Evolutionary conservation across 2,888 invertebrate species (phyloP).

Genomic region (Epirrhoe alternata): DNA sequence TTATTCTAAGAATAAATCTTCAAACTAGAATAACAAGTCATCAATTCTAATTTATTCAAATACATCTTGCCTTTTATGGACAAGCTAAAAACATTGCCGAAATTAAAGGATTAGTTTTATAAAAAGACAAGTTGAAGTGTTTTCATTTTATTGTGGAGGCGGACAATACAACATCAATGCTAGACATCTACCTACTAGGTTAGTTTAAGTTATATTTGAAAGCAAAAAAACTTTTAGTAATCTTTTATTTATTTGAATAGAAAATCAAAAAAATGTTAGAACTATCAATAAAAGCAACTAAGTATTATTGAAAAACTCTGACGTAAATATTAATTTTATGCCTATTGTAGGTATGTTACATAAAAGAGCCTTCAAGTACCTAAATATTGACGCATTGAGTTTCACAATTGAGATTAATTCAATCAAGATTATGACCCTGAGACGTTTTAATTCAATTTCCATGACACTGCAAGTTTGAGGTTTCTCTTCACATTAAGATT

Average conservation of each 20-base stretch:
- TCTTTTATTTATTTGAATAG: too few relatives aligned
- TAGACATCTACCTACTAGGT: too few relatives aligned
- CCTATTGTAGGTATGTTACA: constrained; percentile 2
- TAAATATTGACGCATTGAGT: constrained; percentile 29
- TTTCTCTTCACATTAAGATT: constrained; percentile 35
- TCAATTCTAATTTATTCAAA: constrained; percentile 15
- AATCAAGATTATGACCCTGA: constrained; percentile 36
- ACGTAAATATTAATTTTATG: neutral
- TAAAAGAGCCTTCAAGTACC: constrained; percentile 6
- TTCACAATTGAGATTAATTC: constrained; percentile 32
- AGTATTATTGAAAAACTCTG: too few relatives aligned
- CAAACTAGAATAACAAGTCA: constrained; percentile 15
- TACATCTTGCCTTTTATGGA: constrained; percentile 5
- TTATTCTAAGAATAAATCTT: neutral
- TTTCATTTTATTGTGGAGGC: constrained; percentile 4
- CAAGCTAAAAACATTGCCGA: constrained; percentile 11
- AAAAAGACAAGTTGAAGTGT: constrained; percentile 1
- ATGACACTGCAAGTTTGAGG: constrained; percentile 40
- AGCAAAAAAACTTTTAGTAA: too few relatives aligned
- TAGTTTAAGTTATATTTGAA: too few relatives aligned
- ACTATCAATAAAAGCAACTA: too few relatives aligned
- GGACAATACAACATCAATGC: too few relatives aligned
- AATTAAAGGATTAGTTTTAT: constrained; percentile 17
- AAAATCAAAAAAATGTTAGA: too few relatives aligned
- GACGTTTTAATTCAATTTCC: constrained; percentile 40